Conservation (phyloP, 2,113 vertebrate genomes). For the Myrmecobius fasciatus region DNA sequence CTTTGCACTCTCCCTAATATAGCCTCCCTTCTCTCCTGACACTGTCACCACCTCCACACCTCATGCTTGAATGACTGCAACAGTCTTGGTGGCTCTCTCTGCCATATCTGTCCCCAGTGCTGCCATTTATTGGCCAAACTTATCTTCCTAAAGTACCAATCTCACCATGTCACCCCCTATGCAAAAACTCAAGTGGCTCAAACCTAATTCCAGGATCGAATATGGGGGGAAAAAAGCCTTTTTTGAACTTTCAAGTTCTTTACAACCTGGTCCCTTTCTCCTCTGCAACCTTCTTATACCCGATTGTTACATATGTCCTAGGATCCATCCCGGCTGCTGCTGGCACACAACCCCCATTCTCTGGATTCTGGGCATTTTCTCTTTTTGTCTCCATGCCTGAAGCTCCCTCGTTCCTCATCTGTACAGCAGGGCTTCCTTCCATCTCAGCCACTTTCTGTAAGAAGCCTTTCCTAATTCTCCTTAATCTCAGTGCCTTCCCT, state of each 20-base stretch:
- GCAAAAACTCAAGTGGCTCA: neutral
- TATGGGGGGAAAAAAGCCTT: neutral
- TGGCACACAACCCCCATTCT: neutral
- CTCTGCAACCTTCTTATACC: neutral
- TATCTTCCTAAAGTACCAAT: neutral
- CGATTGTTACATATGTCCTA: accelerated
- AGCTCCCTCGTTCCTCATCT: neutral
- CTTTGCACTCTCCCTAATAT: no score
- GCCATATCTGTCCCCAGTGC: no score
- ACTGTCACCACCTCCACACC: no score
- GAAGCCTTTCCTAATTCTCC: neutral
- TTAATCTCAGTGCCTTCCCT: neutral
- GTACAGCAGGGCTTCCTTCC: neutral
- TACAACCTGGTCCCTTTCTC: neutral
- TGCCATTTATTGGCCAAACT: neutral
- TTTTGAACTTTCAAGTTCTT: neutral
- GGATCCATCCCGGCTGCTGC: neutral
- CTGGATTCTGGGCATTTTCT: neutral
- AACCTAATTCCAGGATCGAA: neutral
- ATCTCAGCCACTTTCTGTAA: neutral
- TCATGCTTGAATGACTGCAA: no score
- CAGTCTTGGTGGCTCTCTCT: no score
- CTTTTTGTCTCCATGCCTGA: neutral
- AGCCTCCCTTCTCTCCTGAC: no score
- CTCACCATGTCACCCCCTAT: neutral